Conservation (phyloP, 2,888 invertebrate species). For the Myopa tessellatipennis region DNA sequence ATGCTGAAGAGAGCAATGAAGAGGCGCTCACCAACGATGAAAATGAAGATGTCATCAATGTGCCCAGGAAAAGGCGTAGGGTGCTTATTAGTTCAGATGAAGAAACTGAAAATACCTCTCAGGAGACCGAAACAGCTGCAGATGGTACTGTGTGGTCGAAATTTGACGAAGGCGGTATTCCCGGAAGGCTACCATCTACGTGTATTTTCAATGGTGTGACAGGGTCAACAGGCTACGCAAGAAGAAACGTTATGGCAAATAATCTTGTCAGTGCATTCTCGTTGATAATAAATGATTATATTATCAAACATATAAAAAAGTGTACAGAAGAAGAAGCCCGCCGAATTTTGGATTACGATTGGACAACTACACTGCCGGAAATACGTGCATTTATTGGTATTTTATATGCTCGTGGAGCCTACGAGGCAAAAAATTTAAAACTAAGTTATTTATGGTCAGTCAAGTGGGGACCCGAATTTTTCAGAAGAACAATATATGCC, state of each 20-base stretch:
- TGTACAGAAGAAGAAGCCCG: conserved; percentile 2
- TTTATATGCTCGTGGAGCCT: conserved; percentile 22
- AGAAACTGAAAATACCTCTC: background rate
- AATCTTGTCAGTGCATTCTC: no score
- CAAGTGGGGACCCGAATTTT: no score
- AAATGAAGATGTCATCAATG: conserved; percentile 1
- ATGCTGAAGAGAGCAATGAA: no score
- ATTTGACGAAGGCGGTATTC: conserved; percentile 39
- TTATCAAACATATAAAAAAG: conserved; percentile 14
- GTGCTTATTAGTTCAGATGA: background rate
- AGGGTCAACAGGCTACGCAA: conserved; percentile 26
- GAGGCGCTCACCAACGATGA: background rate
- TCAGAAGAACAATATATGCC: no score
- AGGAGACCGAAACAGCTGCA: background rate
- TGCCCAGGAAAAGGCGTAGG: background rate
- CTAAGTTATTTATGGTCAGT: no score
- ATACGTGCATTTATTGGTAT: conserved; percentile 21
- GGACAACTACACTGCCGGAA: background rate
- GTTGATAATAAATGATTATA: no score
- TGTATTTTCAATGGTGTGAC: conserved; percentile 35
- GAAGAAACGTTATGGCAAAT: no score
- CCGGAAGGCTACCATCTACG: conserved; percentile 24
- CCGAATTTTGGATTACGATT: background rate
- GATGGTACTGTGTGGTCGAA: conserved; percentile 29
- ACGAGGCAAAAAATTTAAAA: conserved; percentile 15